A percentile compares a stretch with the other conserved stretches of the same genome.
These are phyloP conservation scores for Podarcis lilfordi DNA, from an alignment of 2,797 vertebrate genomes.

Conservation along the genomic window DNA sequence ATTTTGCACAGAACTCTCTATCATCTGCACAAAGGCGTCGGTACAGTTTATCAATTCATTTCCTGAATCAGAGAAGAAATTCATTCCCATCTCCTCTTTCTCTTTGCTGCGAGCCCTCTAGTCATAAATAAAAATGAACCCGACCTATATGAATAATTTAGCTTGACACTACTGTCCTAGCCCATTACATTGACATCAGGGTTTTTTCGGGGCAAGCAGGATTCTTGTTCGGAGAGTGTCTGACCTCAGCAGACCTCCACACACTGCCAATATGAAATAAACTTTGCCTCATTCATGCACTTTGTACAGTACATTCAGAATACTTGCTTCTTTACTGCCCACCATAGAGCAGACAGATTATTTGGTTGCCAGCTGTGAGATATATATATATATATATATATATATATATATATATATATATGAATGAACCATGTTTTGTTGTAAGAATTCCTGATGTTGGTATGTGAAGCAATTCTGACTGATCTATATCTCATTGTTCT, in stretches of 20 bases:
- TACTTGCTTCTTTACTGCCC: neutral
- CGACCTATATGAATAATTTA: slow-evolving; percentile 56
- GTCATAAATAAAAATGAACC: slow-evolving; percentile 44
- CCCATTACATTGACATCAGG: slow-evolving; percentile 46
- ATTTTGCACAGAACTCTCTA: neutral
- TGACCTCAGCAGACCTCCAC: slow-evolving; percentile 35
- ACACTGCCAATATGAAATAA: neutral
- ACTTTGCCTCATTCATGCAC: neutral
- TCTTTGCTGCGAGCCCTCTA: slow-evolving; percentile 37
- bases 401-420: neutral
- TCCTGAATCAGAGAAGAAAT: slow-evolving; percentile 38
- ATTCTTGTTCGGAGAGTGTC: neutral
- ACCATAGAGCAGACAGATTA: neutral
- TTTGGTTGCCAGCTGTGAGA: neutral
- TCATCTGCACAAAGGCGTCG: neutral
- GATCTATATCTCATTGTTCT: neutral
- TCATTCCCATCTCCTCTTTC: slow-evolving; percentile 47
- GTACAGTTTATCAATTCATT: slow-evolving; percentile 40
- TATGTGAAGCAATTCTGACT: neutral
- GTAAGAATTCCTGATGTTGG: slow-evolving; percentile 6
- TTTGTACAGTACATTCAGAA: neutral
- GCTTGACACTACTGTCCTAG: slow-evolving; percentile 59
- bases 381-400: neutral
- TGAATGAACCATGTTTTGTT: neutral
- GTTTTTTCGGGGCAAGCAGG: slow-evolving; percentile 32